Conservation (phyloP, 2,113 vertebrate genomes). For the Podilymbus podiceps region DNA sequence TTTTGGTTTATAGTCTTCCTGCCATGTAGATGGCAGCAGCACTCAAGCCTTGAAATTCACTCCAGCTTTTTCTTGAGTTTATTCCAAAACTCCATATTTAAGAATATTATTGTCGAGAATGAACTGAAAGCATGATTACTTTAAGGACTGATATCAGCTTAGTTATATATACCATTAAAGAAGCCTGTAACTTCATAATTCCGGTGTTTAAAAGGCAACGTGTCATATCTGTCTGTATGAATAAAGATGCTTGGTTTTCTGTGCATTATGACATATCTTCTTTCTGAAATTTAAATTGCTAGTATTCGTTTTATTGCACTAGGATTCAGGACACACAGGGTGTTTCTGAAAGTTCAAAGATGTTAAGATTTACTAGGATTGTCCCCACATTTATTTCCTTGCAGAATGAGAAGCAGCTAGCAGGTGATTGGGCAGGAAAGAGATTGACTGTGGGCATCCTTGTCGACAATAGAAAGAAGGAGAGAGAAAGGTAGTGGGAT, state of each 20-base stretch:
- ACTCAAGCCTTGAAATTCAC: conserved; percentile 70
- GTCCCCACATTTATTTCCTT: background rate
- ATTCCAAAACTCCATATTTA: background rate
- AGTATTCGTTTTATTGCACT: background rate
- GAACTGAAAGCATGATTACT: conserved; percentile 7
- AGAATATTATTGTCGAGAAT: background rate
- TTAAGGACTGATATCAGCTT: conserved; percentile 26
- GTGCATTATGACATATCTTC: background rate
- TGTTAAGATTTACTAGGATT: background rate
- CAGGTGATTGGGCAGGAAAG: background rate
- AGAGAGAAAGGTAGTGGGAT: background rate
- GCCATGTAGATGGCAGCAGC: conserved; percentile 78
- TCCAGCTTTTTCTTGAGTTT: background rate
- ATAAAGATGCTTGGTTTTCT: background rate
- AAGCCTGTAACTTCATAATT: background rate
- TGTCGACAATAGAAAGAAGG: background rate
- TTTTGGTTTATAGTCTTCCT: conserved; percentile 57
- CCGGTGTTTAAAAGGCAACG: conserved; percentile 21
- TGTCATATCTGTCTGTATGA: background rate
- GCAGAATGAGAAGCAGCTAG: background rate
- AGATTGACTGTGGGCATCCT: background rate
- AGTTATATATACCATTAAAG: background rate
- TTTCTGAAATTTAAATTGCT: background rate
- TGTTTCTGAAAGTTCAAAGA: background rate
- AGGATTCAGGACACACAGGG: background rate